Percentiles rank a stretch among this genome's conserved stretches.
These are phyloP conservation scores for Pyrgus malvae DNA, from an alignment of 2,888 invertebrate species.

Conservation along the genomic window DNA sequence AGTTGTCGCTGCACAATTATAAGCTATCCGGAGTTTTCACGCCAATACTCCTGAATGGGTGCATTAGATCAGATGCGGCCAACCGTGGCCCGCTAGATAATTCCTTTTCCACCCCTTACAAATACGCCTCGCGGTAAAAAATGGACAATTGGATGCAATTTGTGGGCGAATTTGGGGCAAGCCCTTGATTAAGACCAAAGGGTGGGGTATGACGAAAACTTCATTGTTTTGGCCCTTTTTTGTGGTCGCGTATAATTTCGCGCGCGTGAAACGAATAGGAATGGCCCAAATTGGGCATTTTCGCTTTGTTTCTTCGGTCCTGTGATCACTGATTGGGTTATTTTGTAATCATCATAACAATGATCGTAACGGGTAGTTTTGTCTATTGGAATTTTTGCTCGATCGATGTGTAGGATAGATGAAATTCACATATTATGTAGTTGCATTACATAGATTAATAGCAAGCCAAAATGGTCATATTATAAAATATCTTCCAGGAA, in stretches of 20 bases:
- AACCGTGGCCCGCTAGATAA: conserved; percentile 53
- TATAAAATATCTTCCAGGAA: too few species aligned
- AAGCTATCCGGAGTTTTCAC: conserved; percentile 54
- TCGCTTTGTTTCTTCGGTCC: conserved; percentile 13
- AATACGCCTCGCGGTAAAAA: conserved; percentile 71
- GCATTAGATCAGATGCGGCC: conserved; percentile 60
- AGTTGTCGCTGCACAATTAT: conserved; percentile 54
- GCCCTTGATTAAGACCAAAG: conserved; percentile 70
- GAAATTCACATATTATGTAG: too few species aligned
- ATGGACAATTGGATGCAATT: conserved; percentile 81
- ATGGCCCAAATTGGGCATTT: conserved; percentile 31
- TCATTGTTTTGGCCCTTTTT: conserved; percentile 72
- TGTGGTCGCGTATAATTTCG: conserved; percentile 59
- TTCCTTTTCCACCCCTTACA: conserved; percentile 63
- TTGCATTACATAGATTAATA: too few species aligned
- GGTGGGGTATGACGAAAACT: conserved; percentile 48
- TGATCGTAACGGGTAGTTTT: too few species aligned
- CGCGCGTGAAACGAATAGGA: conserved; percentile 56
- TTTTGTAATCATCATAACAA: conserved; percentile 27
- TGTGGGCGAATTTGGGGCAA: conserved; percentile 77
- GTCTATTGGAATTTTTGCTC: too few species aligned
- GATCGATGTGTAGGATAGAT: too few species aligned
- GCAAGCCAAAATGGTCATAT: too few species aligned
- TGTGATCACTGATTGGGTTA: conserved; percentile 22
- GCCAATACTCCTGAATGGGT: conserved; percentile 65